A percentile compares a stretch with the other conserved stretches of the same genome.
phyloP scores from a whole-genome alignment of 2,113 vertebrate genomes.

The Emydocephalus ijimae region DNA sequence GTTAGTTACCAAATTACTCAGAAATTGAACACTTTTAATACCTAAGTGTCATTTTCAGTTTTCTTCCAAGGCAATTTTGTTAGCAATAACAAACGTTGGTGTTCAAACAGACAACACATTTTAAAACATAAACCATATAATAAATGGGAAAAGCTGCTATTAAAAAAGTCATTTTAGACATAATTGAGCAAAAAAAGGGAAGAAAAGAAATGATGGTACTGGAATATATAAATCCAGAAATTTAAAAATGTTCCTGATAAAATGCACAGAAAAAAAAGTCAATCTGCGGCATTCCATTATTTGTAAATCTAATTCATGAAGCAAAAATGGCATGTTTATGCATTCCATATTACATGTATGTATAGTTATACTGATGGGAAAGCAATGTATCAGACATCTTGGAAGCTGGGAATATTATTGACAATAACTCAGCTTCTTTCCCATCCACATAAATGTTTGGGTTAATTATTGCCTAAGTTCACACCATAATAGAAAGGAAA shows the following conservation, averaged over 20 bases:
- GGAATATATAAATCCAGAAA: not conserved
- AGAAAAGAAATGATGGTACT: not conserved
- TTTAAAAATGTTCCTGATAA: not conserved
- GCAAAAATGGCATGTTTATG: not conserved
- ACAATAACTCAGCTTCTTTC: not conserved
- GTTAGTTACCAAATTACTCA: constrained; percentile 15
- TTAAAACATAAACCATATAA: not conserved
- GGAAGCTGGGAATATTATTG: not conserved
- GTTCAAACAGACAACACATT: not conserved
- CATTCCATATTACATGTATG: not conserved
- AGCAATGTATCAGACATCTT: not conserved
- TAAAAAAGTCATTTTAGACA: not conserved
- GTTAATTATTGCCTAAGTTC: not conserved
- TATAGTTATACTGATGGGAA: not conserved
- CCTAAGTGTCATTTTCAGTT: constrained; percentile 4
- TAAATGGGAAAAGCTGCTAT: not conserved
- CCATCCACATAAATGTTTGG: not conserved
- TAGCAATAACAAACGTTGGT: not conserved
- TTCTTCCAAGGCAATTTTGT: not conserved
- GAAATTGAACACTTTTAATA: constrained; percentile 17
- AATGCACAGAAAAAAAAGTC: not conserved
- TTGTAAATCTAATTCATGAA: not conserved
- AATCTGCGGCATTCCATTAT: not conserved
- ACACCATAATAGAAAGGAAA: not conserved
- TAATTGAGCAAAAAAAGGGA: not conserved